Evolutionary conservation across 1,140 invertebrate species (phyloP).

Genomic region (Hormaphis cornu): DNA sequence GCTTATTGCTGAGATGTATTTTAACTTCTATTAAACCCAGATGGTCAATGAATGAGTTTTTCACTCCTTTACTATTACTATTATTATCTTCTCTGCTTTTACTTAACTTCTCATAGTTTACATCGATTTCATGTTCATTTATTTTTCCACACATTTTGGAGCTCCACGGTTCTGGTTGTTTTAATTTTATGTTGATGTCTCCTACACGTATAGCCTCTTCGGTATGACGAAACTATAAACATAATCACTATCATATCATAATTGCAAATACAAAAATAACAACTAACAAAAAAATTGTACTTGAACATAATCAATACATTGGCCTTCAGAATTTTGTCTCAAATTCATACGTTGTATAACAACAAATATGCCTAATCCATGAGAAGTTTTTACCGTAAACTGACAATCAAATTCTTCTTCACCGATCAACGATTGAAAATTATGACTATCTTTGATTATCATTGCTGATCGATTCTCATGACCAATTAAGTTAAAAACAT

Average conservation of each 20-base stretch:
- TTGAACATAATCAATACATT: constrained; percentile 22
- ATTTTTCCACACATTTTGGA: constrained; percentile 34
- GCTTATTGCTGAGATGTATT: constrained; percentile 26
- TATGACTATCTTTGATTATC: constrained; percentile 1
- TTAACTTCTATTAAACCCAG: constrained; percentile 33
- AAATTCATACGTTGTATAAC: constrained; percentile 18
- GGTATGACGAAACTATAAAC: constrained; percentile 7
- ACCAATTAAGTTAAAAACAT: constrained; percentile 3
- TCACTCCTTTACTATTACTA: not conserved
- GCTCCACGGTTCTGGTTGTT: not conserved
- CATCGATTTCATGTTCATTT: not conserved
- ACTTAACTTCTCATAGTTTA: not conserved
- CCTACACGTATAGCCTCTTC: not conserved
- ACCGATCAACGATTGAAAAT: constrained; percentile 6
- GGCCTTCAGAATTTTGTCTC: not conserved
- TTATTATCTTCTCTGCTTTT: not conserved
- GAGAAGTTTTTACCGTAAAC: constrained; percentile 10
- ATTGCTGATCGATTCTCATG: constrained; percentile 14
- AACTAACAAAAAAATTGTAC: not conserved
- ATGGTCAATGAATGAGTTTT: constrained; percentile 28
- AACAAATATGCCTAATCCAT: not conserved
- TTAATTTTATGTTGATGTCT: not conserved
- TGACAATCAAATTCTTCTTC: not conserved
- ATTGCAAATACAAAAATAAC: not conserved
- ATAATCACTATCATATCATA: not conserved